Conservation (phyloP, 2,888 invertebrate genomes). For the Agrotis clavis region DNA sequence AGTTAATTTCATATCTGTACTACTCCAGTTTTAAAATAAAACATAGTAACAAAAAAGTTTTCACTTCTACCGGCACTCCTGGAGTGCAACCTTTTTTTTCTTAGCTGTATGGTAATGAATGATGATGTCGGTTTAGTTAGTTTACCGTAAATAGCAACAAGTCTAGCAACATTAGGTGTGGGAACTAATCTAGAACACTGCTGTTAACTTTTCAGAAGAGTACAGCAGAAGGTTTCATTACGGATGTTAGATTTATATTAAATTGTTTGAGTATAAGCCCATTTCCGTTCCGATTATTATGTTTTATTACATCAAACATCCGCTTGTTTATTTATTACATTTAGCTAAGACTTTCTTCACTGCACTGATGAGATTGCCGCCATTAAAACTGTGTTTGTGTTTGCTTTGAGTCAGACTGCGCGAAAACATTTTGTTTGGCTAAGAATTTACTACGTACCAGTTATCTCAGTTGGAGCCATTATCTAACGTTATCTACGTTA, state of each 20-base stretch:
- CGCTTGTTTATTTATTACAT: conserved; percentile 75
- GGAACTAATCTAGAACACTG: not conserved
- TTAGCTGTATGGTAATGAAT: not conserved
- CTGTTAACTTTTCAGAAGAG: not conserved
- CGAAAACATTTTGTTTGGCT: conserved; percentile 87
- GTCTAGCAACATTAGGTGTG: not conserved
- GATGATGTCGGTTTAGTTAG: not conserved
- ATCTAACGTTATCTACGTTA: conserved; percentile 88
- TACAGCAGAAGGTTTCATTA: not conserved
- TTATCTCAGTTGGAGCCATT: conserved; percentile 85
- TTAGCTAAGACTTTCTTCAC: conserved; percentile 69
- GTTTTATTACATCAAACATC: conserved; percentile 76
- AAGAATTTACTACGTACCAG: conserved; percentile 76
- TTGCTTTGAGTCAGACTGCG: conserved; percentile 86
- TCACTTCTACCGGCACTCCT: too few species aligned
- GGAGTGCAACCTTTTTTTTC: too few species aligned
- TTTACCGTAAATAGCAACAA: not conserved
- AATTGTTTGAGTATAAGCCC: conserved; percentile 45
- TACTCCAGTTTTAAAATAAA: too few species aligned
- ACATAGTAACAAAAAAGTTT: too few species aligned
- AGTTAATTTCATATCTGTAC: too few species aligned
- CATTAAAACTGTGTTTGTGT: conserved; percentile 71
- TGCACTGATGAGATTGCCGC: conserved; percentile 71
- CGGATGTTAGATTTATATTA: conserved; percentile 9
- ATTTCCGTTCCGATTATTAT: conserved; percentile 75